These are phyloP conservation scores for Aphidius colemani DNA, from an alignment of 2,888 invertebrate species.

Conservation along the genomic window DNA sequence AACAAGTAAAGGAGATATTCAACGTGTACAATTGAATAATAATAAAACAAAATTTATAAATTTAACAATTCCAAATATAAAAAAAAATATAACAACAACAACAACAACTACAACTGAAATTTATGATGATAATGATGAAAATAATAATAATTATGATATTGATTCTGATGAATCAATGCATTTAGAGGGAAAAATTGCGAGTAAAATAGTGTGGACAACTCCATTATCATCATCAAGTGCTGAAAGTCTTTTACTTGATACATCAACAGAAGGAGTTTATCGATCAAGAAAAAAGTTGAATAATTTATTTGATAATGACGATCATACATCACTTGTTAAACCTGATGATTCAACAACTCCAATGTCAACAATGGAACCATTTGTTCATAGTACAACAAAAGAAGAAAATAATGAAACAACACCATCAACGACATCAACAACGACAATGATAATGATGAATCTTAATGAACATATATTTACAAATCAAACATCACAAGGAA, in stretches of 20 bases:
- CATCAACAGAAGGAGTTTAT: constrained; percentile 23
- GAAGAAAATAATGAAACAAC: constrained; percentile 10
- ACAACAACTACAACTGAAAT: constrained; percentile 6
- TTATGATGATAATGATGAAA: too few species aligned
- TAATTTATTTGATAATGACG: constrained; percentile 13
- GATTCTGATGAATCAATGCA: constrained; percentile 33
- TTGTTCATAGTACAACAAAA: constrained; percentile 18
- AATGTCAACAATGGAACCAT: constrained; percentile 15
- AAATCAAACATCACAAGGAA: constrained; percentile 53
- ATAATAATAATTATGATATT: constrained; percentile 29
- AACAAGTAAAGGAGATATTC: constrained; percentile 7
- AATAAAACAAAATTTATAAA: constrained; percentile 20
- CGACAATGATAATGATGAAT: constrained; percentile 10
- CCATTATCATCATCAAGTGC: constrained; percentile 25
- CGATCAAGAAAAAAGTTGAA: constrained; percentile 4
- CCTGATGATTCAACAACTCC: constrained; percentile 24
- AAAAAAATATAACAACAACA: constrained; percentile 3
- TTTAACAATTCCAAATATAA: constrained; percentile 8
- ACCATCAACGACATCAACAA: too few species aligned
- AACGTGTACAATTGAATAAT: constrained; percentile 20
- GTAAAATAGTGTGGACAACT: constrained; percentile 48
- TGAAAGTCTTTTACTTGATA: constrained; percentile 30
- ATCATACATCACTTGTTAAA: constrained; percentile 24
- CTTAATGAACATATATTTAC: constrained; percentile 27
- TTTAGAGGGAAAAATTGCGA: constrained; percentile 36